Evolutionary conservation across 1,140 invertebrate genomes (phyloP), one percentile per base, ranked within the genome.

Genomic region (Tetragnatha versicolor): DNA sequence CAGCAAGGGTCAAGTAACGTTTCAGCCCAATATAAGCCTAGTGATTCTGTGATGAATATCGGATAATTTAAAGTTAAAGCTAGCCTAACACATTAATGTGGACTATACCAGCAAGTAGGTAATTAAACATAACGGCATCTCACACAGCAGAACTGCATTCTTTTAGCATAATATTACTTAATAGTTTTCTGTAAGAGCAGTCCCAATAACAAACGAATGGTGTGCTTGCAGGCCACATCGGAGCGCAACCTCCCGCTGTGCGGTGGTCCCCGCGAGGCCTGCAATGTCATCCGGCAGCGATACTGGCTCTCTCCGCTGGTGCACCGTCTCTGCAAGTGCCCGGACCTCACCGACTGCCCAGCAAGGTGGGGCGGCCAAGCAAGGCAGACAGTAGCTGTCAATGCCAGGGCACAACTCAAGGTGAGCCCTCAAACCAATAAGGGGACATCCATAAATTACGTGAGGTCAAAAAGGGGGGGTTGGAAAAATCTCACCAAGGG

Each of bases 301-400:
- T 89, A 88, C 83, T 90, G 89, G 88, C 80, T 87, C 35, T 85
- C 88, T 2, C 83, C 84, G 25, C 83, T 88, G 31, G 85, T 87
- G 0, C 85, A 89, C 79, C 84, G 89, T 80, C 81, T 89, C n/a
- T 90, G 89, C 76, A 85, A 87, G 20, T 90, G 89, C 82, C 82
- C 87, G 3, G 85, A 87, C 65, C 35, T 20, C 2, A 83, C 82
- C n/a, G 88, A 89, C 80, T 90, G 89, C 82, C 87, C 88, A 0
- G 85, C 85, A 81, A 81, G 85, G 22, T 88, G 85, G 86, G 83
- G 81, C 35, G 81, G 80, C 6, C 25, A 75, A 25, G 83, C 85
- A 49, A 85, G 85, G 80, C 81, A 82, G n/a, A 87, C 86, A 5
- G 83, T 88, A 63, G 81, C 79, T 12, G 82, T 89, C 0, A 88